These are phyloP conservation scores for Napeogenes inachia DNA, from an alignment of 2,888 invertebrate genomes.

Conservation along the genomic window DNA sequence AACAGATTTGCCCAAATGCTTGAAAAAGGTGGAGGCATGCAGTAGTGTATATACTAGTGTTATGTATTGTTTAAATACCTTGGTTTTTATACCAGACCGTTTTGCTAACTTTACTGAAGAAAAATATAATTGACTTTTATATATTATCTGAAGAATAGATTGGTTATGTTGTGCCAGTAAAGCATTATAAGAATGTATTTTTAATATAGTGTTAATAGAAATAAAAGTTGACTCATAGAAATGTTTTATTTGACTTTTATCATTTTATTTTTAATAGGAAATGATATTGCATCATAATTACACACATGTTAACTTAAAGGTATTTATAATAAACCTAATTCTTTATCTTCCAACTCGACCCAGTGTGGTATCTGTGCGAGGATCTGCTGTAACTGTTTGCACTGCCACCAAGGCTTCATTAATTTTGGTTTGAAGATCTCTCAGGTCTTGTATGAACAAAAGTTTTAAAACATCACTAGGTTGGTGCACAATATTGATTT, in stretches of 20 bases:
- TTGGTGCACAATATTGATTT: conserved; percentile 53
- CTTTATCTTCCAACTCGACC: conserved; percentile 90
- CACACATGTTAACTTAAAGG: background rate
- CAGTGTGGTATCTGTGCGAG: conserved; percentile 95
- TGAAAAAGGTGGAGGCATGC: conserved; percentile 83
- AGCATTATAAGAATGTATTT: conserved; percentile 2
- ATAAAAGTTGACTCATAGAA: background rate
- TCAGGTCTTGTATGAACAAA: conserved; percentile 88
- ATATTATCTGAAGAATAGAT: conserved; percentile 5
- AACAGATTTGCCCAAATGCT: conserved; percentile 92
- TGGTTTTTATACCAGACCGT: background rate
- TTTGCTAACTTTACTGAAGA: background rate
- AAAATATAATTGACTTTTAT: conserved; percentile 7
- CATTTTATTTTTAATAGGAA: background rate
- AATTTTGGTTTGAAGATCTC: conserved; percentile 93
- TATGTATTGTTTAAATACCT: conserved; percentile 8
- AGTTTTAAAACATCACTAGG: conserved; percentile 84
- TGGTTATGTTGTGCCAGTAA: background rate
- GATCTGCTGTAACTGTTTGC: conserved; percentile 96
- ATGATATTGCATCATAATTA: background rate
- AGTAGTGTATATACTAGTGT: conserved; percentile 28
- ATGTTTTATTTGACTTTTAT: background rate
- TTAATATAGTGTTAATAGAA: background rate
- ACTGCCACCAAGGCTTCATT: conserved; percentile 96
- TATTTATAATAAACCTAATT: background rate